Evolutionary conservation across 2,888 invertebrate genomes (phyloP), one percentile per base, ranked within the genome.

Genomic region (Eupithecia tripunctaria): DNA sequence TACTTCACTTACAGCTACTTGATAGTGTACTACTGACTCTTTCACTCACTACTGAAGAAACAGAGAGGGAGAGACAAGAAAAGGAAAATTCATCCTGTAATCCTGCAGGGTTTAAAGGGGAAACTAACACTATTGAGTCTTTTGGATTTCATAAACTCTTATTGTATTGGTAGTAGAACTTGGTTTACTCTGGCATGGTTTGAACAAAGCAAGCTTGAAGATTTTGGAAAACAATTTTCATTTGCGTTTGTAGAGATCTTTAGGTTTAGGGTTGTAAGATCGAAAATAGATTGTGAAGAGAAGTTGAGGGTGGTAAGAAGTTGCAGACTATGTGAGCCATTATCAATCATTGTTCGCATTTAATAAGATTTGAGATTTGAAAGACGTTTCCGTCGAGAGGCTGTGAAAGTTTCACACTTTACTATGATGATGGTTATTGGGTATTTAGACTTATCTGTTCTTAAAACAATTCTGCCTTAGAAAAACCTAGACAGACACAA

Each of bases 311-410:
- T 75, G 75, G 79, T 74, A 76, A 78, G 73, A 78, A 71, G 67
- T 68, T 70, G 69, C 75, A 83, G 81, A 82, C 81, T 78, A 80
- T 81, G 81, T 78, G 80, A 73, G 80, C 81, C 76, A 82, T 87
- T 84, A 90, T 91, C 87, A 88, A 91, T 92, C 89, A 90, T 89
- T 84, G 86, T 87, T 88, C 83, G 78, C 80, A 85, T 91, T 86
- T 91, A 92, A 91, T 91, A 90, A 89, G 85, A 86, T 81, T 85
- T 82, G 80, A 75, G 82, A 79, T 81, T 85, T 89, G 91, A 90
- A 82, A 81, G 85, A 91, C 90, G 87, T 78, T 76, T 73, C 76
- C 77, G 79, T 67, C 80, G 82, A 88, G 82, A 83, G 84, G 78
- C 78, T 80, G 74, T 60, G 87, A 84, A 81, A 81, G 75, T 75